Conservation (phyloP, 2,113 vertebrate genomes). For the Triplophysa siluroides region DNA sequence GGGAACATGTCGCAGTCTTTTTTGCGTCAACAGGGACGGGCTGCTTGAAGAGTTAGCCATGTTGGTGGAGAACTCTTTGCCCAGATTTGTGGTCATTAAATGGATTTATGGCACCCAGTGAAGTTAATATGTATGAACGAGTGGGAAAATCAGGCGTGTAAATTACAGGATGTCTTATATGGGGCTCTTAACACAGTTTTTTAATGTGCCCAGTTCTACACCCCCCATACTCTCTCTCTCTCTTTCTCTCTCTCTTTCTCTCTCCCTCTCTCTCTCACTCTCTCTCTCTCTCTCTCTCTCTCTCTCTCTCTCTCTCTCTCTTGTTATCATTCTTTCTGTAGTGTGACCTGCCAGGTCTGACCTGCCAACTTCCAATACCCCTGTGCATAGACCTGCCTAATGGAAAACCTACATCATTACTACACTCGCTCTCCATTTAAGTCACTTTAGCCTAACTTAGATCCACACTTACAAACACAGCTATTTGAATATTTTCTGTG, state of each 20-base stretch:
- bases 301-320: not conserved
- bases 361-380: conserved; percentile 52
- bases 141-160: conserved; percentile 60
- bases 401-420: conserved; percentile 77
- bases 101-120: conserved; percentile 61
- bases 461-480: conserved; percentile 47
- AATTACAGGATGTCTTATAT: conserved; percentile 60
- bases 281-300: conserved; percentile 34
- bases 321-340: conserved; percentile 6
- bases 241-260: not conserved
- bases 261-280: not conserved
- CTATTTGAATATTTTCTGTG: conserved; percentile 4
- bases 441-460: conserved; percentile 20
- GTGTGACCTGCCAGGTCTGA: conserved; percentile 25
- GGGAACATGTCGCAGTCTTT: conserved; percentile 48
- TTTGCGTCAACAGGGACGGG: conserved; percentile 23
- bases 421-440: conserved; percentile 50
- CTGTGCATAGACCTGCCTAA: conserved; percentile 62
- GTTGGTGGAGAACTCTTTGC: conserved; percentile 37
- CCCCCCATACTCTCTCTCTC: conserved; percentile 35
- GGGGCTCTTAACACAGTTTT: conserved; percentile 56
- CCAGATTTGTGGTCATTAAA: conserved; percentile 56
- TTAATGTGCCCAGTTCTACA: conserved; percentile 54
- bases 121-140: conserved; percentile 57
- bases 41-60: conserved; percentile 24